phyloP scores from a whole-genome alignment of 2,888 invertebrate species.

The Lochmaea capreae region DNA sequence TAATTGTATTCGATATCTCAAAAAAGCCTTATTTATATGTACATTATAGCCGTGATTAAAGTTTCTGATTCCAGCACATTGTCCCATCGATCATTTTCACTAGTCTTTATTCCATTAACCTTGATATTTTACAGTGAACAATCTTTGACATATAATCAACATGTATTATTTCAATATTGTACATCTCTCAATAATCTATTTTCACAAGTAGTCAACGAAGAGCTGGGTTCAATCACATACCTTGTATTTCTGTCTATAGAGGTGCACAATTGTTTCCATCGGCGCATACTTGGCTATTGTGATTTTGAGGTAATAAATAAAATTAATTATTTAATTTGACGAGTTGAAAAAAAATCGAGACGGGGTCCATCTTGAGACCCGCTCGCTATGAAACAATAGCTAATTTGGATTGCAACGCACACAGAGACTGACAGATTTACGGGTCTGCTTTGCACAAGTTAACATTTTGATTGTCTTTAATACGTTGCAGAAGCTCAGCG shows the following conservation, averaged over 20 bases:
- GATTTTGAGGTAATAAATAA: constrained; percentile 36
- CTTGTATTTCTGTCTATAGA: background rate
- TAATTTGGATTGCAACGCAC: constrained; percentile 48
- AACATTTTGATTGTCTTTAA: constrained; percentile 58
- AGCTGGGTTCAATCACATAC: background rate
- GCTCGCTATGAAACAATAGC: constrained; percentile 48
- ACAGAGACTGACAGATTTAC: constrained; percentile 51
- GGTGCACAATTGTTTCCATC: constrained; percentile 16
- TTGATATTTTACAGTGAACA: too few relatives aligned
- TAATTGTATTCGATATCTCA: too few relatives aligned
- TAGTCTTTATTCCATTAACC: too few relatives aligned
- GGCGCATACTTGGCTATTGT: constrained; percentile 28
- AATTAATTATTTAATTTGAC: constrained; percentile 49
- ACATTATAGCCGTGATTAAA: too few relatives aligned
- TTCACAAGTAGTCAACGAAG: background rate
- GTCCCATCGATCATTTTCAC: too few relatives aligned
- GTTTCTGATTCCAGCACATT: too few relatives aligned
- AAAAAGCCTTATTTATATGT: too few relatives aligned
- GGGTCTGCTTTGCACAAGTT: constrained; percentile 55
- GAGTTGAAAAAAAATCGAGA: constrained; percentile 36
- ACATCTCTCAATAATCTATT: too few relatives aligned
- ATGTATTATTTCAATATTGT: too few relatives aligned
- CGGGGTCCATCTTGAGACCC: constrained; percentile 37
- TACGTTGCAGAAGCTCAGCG: constrained; percentile 41
- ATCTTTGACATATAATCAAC: too few relatives aligned